These are phyloP conservation scores for Reticulitermes lucifugus DNA, from an alignment of 2,888 invertebrate genomes.

Conservation along the genomic window DNA sequence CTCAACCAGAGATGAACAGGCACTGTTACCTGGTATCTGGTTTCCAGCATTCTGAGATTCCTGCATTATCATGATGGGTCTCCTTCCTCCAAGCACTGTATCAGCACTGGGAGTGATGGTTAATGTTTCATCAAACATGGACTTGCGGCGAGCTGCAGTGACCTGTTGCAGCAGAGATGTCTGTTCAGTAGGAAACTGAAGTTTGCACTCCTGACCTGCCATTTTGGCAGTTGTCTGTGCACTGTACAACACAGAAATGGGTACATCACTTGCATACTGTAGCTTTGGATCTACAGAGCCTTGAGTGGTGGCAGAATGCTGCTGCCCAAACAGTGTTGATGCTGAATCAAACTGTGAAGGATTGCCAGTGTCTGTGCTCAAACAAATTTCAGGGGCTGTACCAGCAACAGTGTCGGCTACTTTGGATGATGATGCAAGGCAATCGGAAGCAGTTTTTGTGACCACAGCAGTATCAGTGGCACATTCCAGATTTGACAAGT, in stretches of 20 bases:
- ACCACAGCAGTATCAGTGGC: neutral
- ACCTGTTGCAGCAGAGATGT: constrained; percentile 12
- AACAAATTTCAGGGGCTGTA: neutral
- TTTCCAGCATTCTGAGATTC: constrained; percentile 17
- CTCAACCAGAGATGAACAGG: neutral
- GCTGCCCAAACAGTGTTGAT: constrained; percentile 1
- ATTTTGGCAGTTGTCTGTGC: neutral
- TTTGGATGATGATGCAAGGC: neutral
- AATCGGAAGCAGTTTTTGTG: neutral
- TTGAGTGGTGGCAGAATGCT: neutral
- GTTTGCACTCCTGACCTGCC: constrained; percentile 28
- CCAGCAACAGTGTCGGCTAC: neutral
- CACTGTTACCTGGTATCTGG: neutral
- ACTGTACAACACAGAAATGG: constrained; percentile 22
- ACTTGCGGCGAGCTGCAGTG: neutral
- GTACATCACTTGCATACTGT: constrained; percentile 18
- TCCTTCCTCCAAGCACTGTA: neutral
- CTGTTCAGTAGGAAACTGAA: neutral
- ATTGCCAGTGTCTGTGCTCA: neutral
- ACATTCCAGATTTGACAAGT: constrained; percentile 62
- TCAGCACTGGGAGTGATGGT: neutral
- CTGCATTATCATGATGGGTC: neutral
- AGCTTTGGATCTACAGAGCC: constrained; percentile 2
- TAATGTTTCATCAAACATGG: constrained; percentile 15
- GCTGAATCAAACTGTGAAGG: constrained; percentile 20